These are phyloP conservation scores for Apostichopus parvimensis DNA, from an alignment of 35 echinoderm and acorn worm species.

Conservation along the genomic window DNA sequence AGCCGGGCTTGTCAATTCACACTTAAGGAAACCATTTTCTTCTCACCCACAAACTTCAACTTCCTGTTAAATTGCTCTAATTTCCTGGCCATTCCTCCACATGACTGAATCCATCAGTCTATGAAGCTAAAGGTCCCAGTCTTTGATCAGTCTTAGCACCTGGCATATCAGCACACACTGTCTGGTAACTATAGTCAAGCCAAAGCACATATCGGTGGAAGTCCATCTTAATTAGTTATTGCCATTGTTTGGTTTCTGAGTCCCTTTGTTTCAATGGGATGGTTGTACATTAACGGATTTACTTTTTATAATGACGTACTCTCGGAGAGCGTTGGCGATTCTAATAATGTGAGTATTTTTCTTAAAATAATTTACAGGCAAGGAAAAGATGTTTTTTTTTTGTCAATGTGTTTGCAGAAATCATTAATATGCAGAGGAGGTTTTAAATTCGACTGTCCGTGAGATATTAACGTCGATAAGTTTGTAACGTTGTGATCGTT, in stretches of 20 bases:
- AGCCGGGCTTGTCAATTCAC: slow-evolving; percentile 21
- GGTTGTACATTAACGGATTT: slow-evolving; percentile 30
- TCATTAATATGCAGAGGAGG: not conserved
- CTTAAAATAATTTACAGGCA: too few species aligned
- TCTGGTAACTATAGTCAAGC: too few species aligned
- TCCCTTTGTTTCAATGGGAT: not conserved
- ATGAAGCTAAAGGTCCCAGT: not conserved
- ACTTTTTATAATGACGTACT: not conserved
- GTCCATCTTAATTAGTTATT: not conserved
- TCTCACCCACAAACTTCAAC: slow-evolving; percentile 29
- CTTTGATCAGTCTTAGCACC: too few species aligned
- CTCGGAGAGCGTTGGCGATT: not conserved
- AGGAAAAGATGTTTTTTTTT: not conserved
- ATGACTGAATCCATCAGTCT: slow-evolving; percentile 18
- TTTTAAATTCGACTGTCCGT: too few species aligned
- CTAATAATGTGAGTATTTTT: not conserved
- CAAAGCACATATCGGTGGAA: too few species aligned
- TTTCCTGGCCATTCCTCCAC: not conserved
- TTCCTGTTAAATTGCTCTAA: slow-evolving; percentile 19
- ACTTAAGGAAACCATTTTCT: not conserved
- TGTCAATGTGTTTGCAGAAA: not conserved
- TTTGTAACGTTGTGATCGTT: too few species aligned
- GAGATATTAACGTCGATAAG: too few species aligned
- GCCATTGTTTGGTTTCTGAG: not conserved
- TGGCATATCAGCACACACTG: too few species aligned